A percentile compares a stretch with the other conserved stretches of the same genome.
Evolutionary conservation across 2,797 vertebrate genomes (phyloP).

Genomic region (Poeciliopsis turneri): DNA sequence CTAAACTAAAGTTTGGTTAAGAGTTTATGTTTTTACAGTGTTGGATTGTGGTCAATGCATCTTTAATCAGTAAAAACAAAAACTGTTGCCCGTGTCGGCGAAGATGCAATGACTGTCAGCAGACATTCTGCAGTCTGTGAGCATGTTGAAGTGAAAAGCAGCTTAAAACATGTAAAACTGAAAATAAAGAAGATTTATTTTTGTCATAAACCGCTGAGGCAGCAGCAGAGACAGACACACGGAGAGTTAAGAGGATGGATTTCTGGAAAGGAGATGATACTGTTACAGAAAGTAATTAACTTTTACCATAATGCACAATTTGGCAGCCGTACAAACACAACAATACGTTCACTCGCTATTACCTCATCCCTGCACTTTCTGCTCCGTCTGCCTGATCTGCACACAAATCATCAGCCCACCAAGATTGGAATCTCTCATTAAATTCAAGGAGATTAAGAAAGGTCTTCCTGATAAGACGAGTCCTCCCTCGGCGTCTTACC

Average conservation of each 20-base stretch:
- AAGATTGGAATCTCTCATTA: background rate
- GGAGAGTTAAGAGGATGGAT: slow-evolving; percentile 6
- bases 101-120: background rate
- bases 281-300: slow-evolving; percentile 20
- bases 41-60: background rate
- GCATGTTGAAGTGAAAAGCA: background rate
- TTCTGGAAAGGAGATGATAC: slow-evolving; percentile 13
- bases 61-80: background rate
- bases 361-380: background rate
- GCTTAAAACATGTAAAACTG: background rate
- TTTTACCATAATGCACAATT: slow-evolving; percentile 27
- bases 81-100: background rate
- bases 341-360: background rate
- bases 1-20: too few relatives aligned
- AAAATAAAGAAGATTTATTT: background rate
- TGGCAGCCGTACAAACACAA: slow-evolving; percentile 25
- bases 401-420: background rate
- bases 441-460: background rate
- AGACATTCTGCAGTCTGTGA: background rate
- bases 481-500: background rate
- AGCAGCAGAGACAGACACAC: slow-evolving; percentile 19
- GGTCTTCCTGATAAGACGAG: background rate
- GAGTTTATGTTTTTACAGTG: too few relatives aligned
- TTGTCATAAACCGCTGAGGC: background rate
- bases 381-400: background rate